Conservation (phyloP, 2,888 invertebrate genomes). For the Ceriagrion tenellum region DNA sequence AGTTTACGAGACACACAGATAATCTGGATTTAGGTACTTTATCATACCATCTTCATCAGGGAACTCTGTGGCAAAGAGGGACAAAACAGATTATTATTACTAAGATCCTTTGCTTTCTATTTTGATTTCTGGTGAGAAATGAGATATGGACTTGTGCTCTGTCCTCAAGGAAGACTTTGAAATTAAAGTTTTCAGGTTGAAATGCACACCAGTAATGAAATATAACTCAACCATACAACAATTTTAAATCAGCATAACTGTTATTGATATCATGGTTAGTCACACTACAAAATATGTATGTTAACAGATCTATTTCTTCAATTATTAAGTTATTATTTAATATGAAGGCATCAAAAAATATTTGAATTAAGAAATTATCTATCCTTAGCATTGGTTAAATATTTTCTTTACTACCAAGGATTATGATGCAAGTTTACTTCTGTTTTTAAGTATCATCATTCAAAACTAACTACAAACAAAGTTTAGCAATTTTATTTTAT, state of each 20-base stretch:
- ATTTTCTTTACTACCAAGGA: background rate
- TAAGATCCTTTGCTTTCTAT: conserved; percentile 48
- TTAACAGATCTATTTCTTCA: background rate
- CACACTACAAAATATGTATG: background rate
- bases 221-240: background rate
- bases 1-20: conserved; percentile 68
- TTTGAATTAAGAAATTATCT: background rate
- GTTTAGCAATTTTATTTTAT: background rate
- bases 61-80: conserved; percentile 71
- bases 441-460: background rate
- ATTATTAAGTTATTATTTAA: background rate
- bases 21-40: conserved; percentile 69
- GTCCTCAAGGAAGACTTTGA: conserved; percentile 56
- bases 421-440: background rate
- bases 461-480: background rate
- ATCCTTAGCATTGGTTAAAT: background rate
- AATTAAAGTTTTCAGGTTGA: background rate
- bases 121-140: conserved; percentile 10
- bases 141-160: conserved; percentile 30
- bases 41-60: conserved; percentile 73
- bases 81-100: conserved; percentile 68
- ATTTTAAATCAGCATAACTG: background rate
- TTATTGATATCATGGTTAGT: conserved; percentile 12
- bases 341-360: background rate
- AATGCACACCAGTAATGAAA: conserved; percentile 7